Percentiles rank a stretch among this genome's conserved stretches.
phyloP scores from a whole-genome alignment of 1,140 invertebrate species.

The fruit fly (Drosophila melanogaster) region Release_6_plus_ISO1_MT NT_037436.4:20306001-20306500 shows the following conservation, averaged over 20 bases:
- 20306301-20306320: slow-evolving; percentile 12
- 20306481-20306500: not conserved
- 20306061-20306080: slow-evolving; percentile 58
- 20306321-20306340: slow-evolving; percentile 5
- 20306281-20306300: slow-evolving; percentile 31
- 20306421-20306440: slow-evolving; percentile 7
- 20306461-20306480: not conserved
- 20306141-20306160: slow-evolving; percentile 8
- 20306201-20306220: slow-evolving; percentile 40
- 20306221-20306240: slow-evolving; percentile 30
- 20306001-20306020: slow-evolving; percentile 48
- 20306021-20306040: not conserved
- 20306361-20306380: slow-evolving; percentile 5
- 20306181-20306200: slow-evolving; percentile 36
- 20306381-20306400: slow-evolving; percentile 53
- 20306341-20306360: not conserved
- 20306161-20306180: slow-evolving; percentile 18
- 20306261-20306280: slow-evolving; percentile 71
- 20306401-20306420: slow-evolving; percentile 63
- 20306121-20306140: slow-evolving; percentile 21
- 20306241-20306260: slow-evolving; percentile 60
- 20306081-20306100: slow-evolving; percentile 13
- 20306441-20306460: not conserved
- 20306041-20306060: not conserved
- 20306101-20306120: slow-evolving; percentile 13